A percentile compares a stretch with the other conserved stretches of the same genome.
phyloP scores from a whole-genome alignment of 2,888 invertebrate species.

The Zele albiditarsus region DNA sequence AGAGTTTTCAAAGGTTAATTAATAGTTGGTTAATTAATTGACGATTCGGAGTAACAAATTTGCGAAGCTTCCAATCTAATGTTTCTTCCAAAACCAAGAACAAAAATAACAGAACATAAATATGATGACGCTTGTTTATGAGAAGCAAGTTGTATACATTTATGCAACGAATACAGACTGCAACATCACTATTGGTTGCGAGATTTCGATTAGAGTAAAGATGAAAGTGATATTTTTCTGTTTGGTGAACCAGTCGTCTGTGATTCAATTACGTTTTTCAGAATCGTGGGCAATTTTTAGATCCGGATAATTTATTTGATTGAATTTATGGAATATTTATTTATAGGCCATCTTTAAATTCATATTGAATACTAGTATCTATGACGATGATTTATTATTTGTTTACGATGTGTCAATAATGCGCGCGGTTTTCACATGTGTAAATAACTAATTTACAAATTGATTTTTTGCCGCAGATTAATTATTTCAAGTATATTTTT shows the following conservation, averaged over 20 bases:
- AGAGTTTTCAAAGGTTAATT: neutral
- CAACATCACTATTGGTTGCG: conserved; percentile 4
- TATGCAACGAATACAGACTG: conserved; percentile 37
- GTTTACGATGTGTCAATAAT: neutral
- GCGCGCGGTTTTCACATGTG: neutral
- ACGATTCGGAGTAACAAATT: neutral
- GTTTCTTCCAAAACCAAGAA: conserved; percentile 7
- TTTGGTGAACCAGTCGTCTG: neutral
- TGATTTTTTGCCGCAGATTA: too few relatives aligned
- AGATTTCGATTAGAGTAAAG: neutral
- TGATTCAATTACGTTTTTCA: neutral
- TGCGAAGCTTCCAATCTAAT: neutral
- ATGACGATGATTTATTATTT: neutral
- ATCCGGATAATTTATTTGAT: neutral
- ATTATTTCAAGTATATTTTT: neutral
- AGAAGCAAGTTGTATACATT: conserved; percentile 35
- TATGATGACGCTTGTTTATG: neutral
- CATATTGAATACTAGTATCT: neutral
- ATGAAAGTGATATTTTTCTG: neutral
- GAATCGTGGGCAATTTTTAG: neutral
- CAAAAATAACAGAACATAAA: neutral
- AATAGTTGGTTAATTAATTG: neutral
- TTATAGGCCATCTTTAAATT: too few relatives aligned
- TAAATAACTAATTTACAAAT: conserved; percentile 11
- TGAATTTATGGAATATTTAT: too few relatives aligned